Conservation (phyloP, 2,113 vertebrate genomes). For the Dasypus novemcinctus region DNA sequence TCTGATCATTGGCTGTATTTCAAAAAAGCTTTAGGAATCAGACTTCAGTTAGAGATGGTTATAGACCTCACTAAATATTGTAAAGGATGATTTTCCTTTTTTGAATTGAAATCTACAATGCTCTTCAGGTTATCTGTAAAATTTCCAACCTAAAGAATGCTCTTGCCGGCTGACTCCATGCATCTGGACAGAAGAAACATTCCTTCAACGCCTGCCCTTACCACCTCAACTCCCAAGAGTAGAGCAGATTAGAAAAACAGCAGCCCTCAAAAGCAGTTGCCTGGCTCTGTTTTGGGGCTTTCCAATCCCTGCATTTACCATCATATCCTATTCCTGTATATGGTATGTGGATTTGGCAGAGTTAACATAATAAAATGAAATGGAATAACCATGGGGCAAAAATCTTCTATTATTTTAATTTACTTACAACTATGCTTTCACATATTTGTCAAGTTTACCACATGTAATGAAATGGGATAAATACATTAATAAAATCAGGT, state of each 20-base stretch:
- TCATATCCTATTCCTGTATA: slow-evolving; percentile 76
- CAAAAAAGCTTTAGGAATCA: slow-evolving; percentile 41
- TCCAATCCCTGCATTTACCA: slow-evolving; percentile 71
- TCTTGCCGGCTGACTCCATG: slow-evolving; percentile 74
- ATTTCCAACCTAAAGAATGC: slow-evolving; percentile 74
- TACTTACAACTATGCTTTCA: slow-evolving; percentile 71
- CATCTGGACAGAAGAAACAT: slow-evolving; percentile 75
- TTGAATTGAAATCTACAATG: slow-evolving; percentile 68
- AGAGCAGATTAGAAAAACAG: slow-evolving; percentile 85
- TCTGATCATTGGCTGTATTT: slow-evolving; percentile 70
- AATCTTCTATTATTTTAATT: slow-evolving; percentile 71
- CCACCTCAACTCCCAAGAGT: slow-evolving; percentile 81
- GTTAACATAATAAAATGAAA: slow-evolving; percentile 61
- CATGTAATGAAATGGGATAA: slow-evolving; percentile 61
- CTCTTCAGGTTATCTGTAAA: slow-evolving; percentile 75
- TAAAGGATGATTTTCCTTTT: slow-evolving; percentile 58
- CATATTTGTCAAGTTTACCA: slow-evolving; percentile 70
- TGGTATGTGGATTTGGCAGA: slow-evolving; percentile 74
- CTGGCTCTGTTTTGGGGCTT: slow-evolving; percentile 65
- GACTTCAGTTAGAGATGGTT: slow-evolving; percentile 46
- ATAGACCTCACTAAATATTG: slow-evolving; percentile 28
- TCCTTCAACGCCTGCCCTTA: slow-evolving; percentile 78
- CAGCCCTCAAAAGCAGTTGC: slow-evolving; percentile 74
- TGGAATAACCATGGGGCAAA: slow-evolving; percentile 69
- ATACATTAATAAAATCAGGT: slow-evolving; percentile 57